Percentiles rank a stretch among this genome's conserved stretches.
phyloP scores from a whole-genome alignment of 2,888 invertebrate genomes.

The Calameuta pallipes region DNA sequence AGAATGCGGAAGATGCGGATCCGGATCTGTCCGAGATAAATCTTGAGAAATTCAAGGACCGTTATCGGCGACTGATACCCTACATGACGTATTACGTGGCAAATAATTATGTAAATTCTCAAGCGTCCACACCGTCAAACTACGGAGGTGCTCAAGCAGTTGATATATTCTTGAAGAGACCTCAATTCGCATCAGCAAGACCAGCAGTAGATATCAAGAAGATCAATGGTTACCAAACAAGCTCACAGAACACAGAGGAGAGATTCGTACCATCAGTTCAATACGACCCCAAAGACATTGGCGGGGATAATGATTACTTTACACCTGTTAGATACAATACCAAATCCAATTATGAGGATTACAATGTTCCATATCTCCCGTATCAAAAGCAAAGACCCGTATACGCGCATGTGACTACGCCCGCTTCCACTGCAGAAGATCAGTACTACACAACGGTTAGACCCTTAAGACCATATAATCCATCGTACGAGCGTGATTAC shows the following conservation, averaged over 20 bases:
- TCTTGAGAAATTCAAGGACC: slow-evolving; percentile 71
- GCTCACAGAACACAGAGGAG: slow-evolving; percentile 30
- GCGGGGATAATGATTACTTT: slow-evolving; percentile 51
- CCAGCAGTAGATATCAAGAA: neutral
- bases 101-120: slow-evolving; percentile 71
- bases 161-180: slow-evolving; percentile 10
- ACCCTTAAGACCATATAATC: slow-evolving; percentile 40
- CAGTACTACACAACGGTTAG: slow-evolving; percentile 39
- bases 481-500: slow-evolving; percentile 37
- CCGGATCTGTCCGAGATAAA: slow-evolving; percentile 44
- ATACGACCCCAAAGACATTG: slow-evolving; percentile 54
- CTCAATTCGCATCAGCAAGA: slow-evolving; percentile 9
- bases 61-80: slow-evolving; percentile 82
- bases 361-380: slow-evolving; percentile 9
- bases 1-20: slow-evolving; percentile 37
- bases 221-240: slow-evolving; percentile 1
- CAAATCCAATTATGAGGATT: slow-evolving; percentile 44
- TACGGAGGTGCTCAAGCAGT: slow-evolving; percentile 18
- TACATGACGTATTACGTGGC: slow-evolving; percentile 84
- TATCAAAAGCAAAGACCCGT: slow-evolving; percentile 27
- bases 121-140: slow-evolving; percentile 28
- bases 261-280: slow-evolving; percentile 62
- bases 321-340: slow-evolving; percentile 50
- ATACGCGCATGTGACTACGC: slow-evolving; percentile 16
- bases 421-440: slow-evolving; percentile 27